phyloP scores from a whole-genome alignment of 1,140 invertebrate species.

The Drosophila setifemur region DNA sequence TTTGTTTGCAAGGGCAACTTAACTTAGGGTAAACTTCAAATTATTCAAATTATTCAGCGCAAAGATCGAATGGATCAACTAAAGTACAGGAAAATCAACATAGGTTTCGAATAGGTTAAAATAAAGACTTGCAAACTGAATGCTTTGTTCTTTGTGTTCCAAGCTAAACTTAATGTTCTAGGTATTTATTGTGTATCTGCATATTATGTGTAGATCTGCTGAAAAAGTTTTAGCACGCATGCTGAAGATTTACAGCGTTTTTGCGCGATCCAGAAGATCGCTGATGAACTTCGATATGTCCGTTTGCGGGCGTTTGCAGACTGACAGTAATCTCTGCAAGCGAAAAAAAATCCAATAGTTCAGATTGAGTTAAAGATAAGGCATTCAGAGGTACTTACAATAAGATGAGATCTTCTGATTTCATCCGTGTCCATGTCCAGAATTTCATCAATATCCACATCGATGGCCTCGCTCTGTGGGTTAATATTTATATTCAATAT shows the following conservation, averaged over 20 bases:
- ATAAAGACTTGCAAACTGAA: slow-evolving; percentile 36
- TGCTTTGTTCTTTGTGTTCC: slow-evolving; percentile 57
- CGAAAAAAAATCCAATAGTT: slow-evolving; percentile 65
- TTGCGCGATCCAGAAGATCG: slow-evolving; percentile 93
- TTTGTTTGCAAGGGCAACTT: slow-evolving; percentile 33
- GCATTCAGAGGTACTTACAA: slow-evolving; percentile 84
- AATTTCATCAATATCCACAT: slow-evolving; percentile 96
- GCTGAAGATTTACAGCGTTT: slow-evolving; percentile 86
- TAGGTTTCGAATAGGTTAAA: slow-evolving; percentile 16
- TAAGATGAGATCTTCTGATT: slow-evolving; percentile 91
- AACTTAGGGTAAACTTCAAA: slow-evolving; percentile 55
- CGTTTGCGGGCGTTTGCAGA: slow-evolving; percentile 92
- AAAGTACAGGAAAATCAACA: slow-evolving; percentile 27
- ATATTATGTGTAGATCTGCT: slow-evolving; percentile 54
- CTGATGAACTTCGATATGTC: slow-evolving; percentile 96
- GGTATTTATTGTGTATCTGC: slow-evolving; percentile 54
- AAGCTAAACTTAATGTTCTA: slow-evolving; percentile 69
- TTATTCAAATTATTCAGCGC: slow-evolving; percentile 52
- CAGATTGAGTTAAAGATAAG: background rate
- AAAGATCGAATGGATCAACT: slow-evolving; percentile 20
- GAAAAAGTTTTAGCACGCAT: slow-evolving; percentile 38
- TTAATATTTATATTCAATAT: background rate
- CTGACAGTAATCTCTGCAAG: slow-evolving; percentile 89
- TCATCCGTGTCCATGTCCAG: slow-evolving; percentile 95
- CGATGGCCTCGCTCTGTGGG: slow-evolving; percentile 87